Base-by-base conservation (phyloP, 1,140 invertebrate genomes). In the Drosophila insularis region DNA sequence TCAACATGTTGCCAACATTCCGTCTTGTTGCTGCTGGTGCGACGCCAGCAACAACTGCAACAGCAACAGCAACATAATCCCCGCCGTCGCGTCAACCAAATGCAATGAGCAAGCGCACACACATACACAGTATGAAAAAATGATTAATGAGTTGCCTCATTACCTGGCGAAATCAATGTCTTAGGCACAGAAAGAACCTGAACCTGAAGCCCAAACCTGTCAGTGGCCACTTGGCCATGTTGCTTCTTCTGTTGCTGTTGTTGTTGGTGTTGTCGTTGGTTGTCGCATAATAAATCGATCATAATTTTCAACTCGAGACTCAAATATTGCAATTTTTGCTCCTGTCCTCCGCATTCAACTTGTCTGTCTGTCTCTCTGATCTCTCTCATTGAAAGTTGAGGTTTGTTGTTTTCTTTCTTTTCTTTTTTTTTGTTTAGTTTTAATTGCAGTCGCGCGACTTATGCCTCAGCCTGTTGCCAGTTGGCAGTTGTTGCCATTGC, bases 111-210 rank as follows among this genome's bases (percentile, higher is more conserved):
- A 21, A 6, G 71, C 74, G 40, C 62, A 50, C 43, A 50, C 17
- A 14, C n/a, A n/a, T 2, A 74, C 64, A 54, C 58, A 63, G 67
- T 78, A 80, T 63, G 55, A 80, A 84, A 89, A 84, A 89, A 89
- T 89, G 84, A 89, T 89, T 89, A 89, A 89, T 89, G 84, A 89
- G 84, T 80, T 89, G 74, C 85, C 84, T 89, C 84, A 89, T 89
- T 89, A 89, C 84, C 74, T 89, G 68, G 80, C 84, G 80, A 89
- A 89, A 89, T 89, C 84, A 89, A 89, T 89, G 84, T 89, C 85
- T 78, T 78, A 77, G 84, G 69, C 76, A 84, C 84, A 76, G 59
- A 75, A 50, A 78, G 82, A 76, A 75, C 71, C 73, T 70, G 78
- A 75, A 67, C 32, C 55, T 55, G 54, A 64, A 46, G 59, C 72